Evolutionary conservation across 2,113 vertebrate species (phyloP), one percentile per base, ranked within the genome.

Genomic region (Electrona antarctica): DNA sequence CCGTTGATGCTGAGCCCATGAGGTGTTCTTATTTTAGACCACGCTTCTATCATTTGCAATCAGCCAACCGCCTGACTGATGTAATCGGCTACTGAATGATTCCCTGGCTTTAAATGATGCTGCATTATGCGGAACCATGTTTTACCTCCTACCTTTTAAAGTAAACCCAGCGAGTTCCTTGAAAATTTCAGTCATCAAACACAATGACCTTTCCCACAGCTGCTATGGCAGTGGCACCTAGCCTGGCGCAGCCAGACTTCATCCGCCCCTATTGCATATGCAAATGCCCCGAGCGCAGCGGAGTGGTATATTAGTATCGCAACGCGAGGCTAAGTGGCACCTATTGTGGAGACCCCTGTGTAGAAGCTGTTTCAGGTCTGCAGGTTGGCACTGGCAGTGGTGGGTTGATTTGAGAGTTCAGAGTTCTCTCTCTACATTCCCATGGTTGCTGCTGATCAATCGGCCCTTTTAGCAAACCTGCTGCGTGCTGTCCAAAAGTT

Each of bases 171-270:
- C 15, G 67, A 75, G 73, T 64, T 80, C 77, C 83, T 67, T 51
- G 64, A 83, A 84, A 87, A 86, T 86, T 68, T 73, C 76, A 81
- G 74, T 76, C 73, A 81, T 87, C 73, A 79, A 77, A 77, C 13
- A 79, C 60, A 72, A 71, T 21, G 85, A 86, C 73, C 74, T 72
- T 75, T 67, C 72, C 46, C 51, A 59, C 73, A 72, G 76, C 71
- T 78, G 71, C 74, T 60, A 14, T 57, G 57, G 60, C 68, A 56
- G 21, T 21, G 68, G 51, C 56, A 66, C 21, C 21, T 21, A 21
- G 21, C 21, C 21, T 21, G 21, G 21, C 21, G 21, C 21, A 21
- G 21, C 21, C 21, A 21, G 21, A 21, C 21, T 21, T 21, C 21
- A 1, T 1, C 21, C 21, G 21, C 21, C 21, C 21, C 21, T 21